Conservation (phyloP, 2,888 invertebrate genomes). For the Dicycla oo region DNA sequence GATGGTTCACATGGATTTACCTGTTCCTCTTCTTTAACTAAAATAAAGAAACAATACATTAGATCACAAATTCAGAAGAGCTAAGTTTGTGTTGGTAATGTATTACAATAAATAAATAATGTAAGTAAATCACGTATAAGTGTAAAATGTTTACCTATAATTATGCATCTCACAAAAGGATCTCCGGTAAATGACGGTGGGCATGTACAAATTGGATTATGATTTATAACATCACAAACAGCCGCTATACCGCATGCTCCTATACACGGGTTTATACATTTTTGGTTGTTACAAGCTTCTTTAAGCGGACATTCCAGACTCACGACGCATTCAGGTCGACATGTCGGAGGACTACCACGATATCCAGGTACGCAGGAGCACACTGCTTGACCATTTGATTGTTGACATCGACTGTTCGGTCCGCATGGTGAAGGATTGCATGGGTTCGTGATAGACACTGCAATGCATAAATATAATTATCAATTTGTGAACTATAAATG, state of each 20-base stretch:
- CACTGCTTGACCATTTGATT: slow-evolving; percentile 92
- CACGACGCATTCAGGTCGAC: slow-evolving; percentile 94
- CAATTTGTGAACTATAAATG: background rate
- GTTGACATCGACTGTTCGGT: slow-evolving; percentile 93
- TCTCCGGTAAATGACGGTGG: slow-evolving; percentile 94
- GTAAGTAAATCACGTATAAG: background rate
- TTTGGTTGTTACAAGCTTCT: slow-evolving; percentile 93
- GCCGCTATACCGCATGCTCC: slow-evolving; percentile 94
- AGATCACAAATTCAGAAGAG: background rate
- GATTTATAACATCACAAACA: slow-evolving; percentile 93
- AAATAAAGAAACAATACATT: slow-evolving; percentile 50
- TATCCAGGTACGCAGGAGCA: slow-evolving; percentile 94
- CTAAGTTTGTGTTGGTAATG: background rate
- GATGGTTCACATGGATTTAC: slow-evolving; percentile 92
- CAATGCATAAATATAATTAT: slow-evolving; percentile 59
- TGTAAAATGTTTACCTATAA: slow-evolving; percentile 77
- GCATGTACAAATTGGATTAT: slow-evolving; percentile 94
- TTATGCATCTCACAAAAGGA: slow-evolving; percentile 93
- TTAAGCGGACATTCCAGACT: slow-evolving; percentile 93
- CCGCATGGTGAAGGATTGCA: slow-evolving; percentile 95
- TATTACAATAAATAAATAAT: background rate
- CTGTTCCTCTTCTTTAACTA: slow-evolving; percentile 76
- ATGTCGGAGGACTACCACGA: slow-evolving; percentile 94
- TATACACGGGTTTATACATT: slow-evolving; percentile 94
- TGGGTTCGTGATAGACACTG: slow-evolving; percentile 88